Base-by-base conservation (phyloP, 2,888 invertebrate species). In the Bimastos eiseni region DNA sequence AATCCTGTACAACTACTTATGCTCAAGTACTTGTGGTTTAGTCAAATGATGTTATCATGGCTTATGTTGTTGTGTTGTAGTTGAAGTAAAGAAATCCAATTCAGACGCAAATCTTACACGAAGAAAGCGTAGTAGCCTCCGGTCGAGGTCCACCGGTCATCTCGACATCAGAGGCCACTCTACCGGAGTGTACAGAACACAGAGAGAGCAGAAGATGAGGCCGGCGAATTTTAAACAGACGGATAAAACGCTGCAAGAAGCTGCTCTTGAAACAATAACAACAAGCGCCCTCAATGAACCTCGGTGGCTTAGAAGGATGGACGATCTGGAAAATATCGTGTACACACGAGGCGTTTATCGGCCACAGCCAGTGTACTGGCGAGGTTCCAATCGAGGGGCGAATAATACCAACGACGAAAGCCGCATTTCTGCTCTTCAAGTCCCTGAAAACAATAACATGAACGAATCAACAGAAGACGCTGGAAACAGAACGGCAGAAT, bases 321-420 rank as follows among this genome's bases (percentile, higher is more conserved):
- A 44, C 33, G 89, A 70, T n/a, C 41, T 44, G 30, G 89, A 41
- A 38, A 88, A 88, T 33, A 37, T 90, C 24, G 90, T 90, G 37
- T 90, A 91, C 89, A 90, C 91, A 37, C 88, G 91, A 41, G 90
- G 90, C 19, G 86, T 91, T 13, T 91, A 91, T 44, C 90, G 88
- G 36, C 91, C 91, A 33, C 86, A 91, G 70, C 91, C 91, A 24
- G 83, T 91, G 3, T 91, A 91, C 90, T 89, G 55, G 83, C 34
- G 90, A 3, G 91, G 90, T 37, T 88, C 86, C n/a, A 15, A 70
- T 33, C 38, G 44, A 19, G 83, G 33, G 34, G n/a, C n/a, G n/a
- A n/a, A n/a, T n/a, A 83, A 90, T 33, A 36, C 88, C n/a, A 34
- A 41, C n/a, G 89, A 90, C 37, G 91, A 83, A 70, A 91, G 92